Evolutionary conservation across 2,113 vertebrate species (phyloP), one percentile per base, ranked within the genome.

Genomic region (Pedetes capensis): DNA sequence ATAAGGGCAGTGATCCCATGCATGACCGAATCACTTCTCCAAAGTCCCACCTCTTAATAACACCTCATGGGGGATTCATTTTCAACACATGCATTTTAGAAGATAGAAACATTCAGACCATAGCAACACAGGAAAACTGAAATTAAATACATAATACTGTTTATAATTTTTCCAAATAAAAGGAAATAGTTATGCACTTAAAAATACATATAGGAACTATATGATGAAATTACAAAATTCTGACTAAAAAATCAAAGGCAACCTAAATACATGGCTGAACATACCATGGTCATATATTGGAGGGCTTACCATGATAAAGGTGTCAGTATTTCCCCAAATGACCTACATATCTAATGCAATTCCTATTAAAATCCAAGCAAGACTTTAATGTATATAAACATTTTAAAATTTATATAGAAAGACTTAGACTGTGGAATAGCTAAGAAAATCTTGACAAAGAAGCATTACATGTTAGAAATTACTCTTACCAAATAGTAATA

Each of bases 291-390:
- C 64, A 51, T 74, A 23, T 39, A 9, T 61, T 74, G 1, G 23
- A 86, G 81, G 57, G 79, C 20, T 88, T 61, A 89, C 32, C 49
- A 32, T 68, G 27, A 20, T 84, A 78, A 93, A 81, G n/a, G 64
- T 95, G 47, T 80, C 55, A 89, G 0, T 83, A 86, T 5, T 87
- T 2, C 22, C 13, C 57, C 53, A 95, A 71, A 69, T 93, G 47
- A 83, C 23, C 20, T 89, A 25, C 57, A 68, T 74, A 12, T 87
- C 84, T 80, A 71, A 80, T 90, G 29, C 17, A 89, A n/a, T 80
- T 83, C 7, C 32, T 91, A n/a, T 78, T 47, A 89, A 91, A 83
- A 95, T 90, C 20, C 11, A 13, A 66, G 53, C 5, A 92, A 95
- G 83, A 92, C 10, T 82, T 80, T 44, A 68, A 76, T 83, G 17